These are phyloP conservation scores for Rhagoletis zephyria DNA, from an alignment of 1,140 invertebrate genomes.

Conservation along the genomic window DNA sequence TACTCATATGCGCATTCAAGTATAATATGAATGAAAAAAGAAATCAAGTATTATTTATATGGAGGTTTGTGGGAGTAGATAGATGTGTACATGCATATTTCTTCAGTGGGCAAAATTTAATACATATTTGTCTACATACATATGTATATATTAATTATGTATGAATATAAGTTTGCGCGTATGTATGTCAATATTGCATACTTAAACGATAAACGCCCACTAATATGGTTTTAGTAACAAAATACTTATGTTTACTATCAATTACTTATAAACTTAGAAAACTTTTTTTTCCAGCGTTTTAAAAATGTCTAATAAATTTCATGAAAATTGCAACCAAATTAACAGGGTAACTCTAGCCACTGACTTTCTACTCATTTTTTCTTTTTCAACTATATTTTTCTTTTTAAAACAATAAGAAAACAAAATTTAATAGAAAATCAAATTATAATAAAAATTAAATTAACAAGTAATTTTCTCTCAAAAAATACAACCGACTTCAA, in stretches of 20 bases:
- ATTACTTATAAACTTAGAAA: background rate
- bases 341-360: too few relatives aligned
- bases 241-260: background rate
- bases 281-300: too few relatives aligned
- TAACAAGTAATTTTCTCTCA: too few relatives aligned
- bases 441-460: too few relatives aligned
- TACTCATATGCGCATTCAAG: constrained; percentile 29
- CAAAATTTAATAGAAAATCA: too few relatives aligned
- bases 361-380: too few relatives aligned
- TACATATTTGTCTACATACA: background rate
- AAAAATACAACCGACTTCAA: too few relatives aligned
- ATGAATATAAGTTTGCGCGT: background rate
- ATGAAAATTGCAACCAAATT: too few relatives aligned
- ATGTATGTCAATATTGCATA: background rate
- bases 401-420: too few relatives aligned
- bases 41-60: background rate
- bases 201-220: background rate
- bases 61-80: background rate
- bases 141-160: background rate
- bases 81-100: background rate
- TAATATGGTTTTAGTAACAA: background rate
- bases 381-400: too few relatives aligned
- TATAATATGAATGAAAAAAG: constrained; percentile 31
- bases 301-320: too few relatives aligned
- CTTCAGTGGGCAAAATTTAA: background rate